Percentiles rank a stretch among this genome's conserved stretches.
Conservation (phyloP, 2,888 invertebrate genomes). For the Watsonalla cultraria region DNA sequence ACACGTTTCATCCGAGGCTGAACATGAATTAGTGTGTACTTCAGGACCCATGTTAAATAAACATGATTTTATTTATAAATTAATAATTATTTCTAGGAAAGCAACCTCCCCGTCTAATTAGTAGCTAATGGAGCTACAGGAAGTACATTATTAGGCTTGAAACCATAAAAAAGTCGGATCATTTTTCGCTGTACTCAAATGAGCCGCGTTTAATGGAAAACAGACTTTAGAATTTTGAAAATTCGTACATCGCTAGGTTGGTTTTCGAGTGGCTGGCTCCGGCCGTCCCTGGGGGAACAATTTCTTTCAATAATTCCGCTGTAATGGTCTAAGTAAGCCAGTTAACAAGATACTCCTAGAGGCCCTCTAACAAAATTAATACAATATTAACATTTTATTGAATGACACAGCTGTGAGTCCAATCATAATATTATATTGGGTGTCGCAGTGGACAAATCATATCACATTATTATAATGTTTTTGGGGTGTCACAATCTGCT, state of each 20-base stretch:
- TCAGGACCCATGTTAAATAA: conserved; percentile 18
- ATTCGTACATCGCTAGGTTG: conserved; percentile 11
- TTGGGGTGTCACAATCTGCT: too few relatives aligned
- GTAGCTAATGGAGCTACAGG: conserved; percentile 45
- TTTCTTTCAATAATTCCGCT: conserved; percentile 54
- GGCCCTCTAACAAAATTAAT: conserved; percentile 36
- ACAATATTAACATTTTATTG: conserved; percentile 44
- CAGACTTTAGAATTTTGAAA: conserved; percentile 10
- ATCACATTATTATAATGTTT: too few relatives aligned
- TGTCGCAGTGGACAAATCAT: too few relatives aligned
- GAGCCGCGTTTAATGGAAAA: conserved; percentile 12
- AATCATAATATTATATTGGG: conserved; percentile 1
- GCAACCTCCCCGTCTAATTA: conserved; percentile 39
- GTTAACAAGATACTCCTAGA: conserved; percentile 52
- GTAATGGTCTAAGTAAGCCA: conserved; percentile 57
- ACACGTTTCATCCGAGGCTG: not conserved
- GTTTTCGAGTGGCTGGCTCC: conserved; percentile 11
- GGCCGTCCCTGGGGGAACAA: conserved; percentile 35
- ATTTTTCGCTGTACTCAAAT: conserved; percentile 27
- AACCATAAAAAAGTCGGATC: conserved; percentile 43
- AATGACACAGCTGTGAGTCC: conserved; percentile 30
- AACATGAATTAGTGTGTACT: conserved; percentile 17
- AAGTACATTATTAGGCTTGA: conserved; percentile 32
- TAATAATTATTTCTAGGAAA: conserved; percentile 26
- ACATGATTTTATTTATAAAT: conserved; percentile 22